Percentiles rank a stretch among this genome's conserved stretches.
phyloP scores from a whole-genome alignment of 2,113 vertebrate species.

The Phalacrocorax aristotelis region DNA sequence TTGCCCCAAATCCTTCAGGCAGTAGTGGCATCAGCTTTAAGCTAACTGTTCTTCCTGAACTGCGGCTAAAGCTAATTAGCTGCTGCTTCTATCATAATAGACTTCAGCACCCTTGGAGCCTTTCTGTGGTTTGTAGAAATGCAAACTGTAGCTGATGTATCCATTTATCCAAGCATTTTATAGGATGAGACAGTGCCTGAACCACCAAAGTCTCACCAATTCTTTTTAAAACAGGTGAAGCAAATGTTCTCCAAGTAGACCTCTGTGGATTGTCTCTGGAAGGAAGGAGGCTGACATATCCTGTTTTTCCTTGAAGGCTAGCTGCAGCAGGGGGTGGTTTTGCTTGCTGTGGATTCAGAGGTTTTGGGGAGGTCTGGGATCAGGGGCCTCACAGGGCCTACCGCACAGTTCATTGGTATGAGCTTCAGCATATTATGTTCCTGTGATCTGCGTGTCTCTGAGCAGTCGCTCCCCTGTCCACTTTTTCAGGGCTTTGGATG shows the following conservation, averaged over 20 bases:
- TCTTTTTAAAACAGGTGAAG: background rate
- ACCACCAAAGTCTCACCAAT: background rate
- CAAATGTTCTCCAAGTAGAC: background rate
- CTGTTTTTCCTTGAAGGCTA: background rate
- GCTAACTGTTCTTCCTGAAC: background rate
- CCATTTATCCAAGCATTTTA: background rate
- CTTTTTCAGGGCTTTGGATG: background rate
- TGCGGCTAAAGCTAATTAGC: background rate
- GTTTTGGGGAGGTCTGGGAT: background rate
- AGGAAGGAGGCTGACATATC: background rate
- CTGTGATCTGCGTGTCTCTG: background rate
- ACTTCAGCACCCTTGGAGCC: background rate
- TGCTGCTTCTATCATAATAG: background rate
- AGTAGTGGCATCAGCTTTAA: background rate
- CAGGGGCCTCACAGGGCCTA: background rate
- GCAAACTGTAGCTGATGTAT: background rate
- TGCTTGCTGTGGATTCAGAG: background rate
- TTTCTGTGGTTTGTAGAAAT: background rate
- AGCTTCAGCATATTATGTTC: background rate
- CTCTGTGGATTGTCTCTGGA: background rate
- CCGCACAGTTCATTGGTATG: background rate
- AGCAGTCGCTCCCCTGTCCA: background rate
- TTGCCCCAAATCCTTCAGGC: background rate
- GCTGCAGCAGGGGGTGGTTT: background rate
- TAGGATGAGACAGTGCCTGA: background rate